phyloP scores from a whole-genome alignment of 2,888 invertebrate species.

The Anodontia alba region DNA sequence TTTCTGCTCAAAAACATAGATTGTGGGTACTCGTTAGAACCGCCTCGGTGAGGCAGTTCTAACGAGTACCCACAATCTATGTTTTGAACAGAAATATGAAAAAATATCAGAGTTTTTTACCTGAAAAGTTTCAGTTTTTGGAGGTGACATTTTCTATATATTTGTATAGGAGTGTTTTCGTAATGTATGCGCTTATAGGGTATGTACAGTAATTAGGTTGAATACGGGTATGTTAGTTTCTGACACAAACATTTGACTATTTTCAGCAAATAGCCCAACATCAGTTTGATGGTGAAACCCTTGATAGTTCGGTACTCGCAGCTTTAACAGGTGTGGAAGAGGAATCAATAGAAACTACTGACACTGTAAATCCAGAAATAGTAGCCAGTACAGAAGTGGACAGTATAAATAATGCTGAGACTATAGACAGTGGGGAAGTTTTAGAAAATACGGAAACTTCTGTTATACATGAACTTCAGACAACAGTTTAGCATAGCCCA shows the following conservation, averaged over 20 bases:
- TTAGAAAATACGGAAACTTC: not conserved
- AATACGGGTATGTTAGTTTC: no score
- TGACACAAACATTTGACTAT: not conserved
- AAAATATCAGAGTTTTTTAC: no score
- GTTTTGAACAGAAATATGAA: no score
- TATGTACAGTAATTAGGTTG: no score
- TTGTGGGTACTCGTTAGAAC: no score
- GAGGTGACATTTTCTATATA: no score
- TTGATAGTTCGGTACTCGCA: conserved; percentile 47
- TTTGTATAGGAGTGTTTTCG: no score
- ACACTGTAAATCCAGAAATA: conserved; percentile 9
- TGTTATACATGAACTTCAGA: not conserved
- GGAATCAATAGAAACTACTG: conserved; percentile 2
- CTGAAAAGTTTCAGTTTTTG: no score
- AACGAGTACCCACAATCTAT: no score
- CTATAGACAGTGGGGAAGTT: not conserved
- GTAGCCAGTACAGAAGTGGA: not conserved
- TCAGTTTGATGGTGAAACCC: conserved; percentile 61
- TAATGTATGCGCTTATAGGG: no score
- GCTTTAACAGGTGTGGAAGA: conserved; percentile 17
- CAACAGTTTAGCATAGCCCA: not conserved
- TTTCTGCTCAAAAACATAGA: no score
- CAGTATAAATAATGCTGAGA: not conserved
- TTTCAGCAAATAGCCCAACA: conserved; percentile 74
- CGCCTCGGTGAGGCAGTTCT: no score